Evolutionary conservation across 2,113 vertebrate species (phyloP).

Genomic region (Ictalurus furcatus): DNA sequence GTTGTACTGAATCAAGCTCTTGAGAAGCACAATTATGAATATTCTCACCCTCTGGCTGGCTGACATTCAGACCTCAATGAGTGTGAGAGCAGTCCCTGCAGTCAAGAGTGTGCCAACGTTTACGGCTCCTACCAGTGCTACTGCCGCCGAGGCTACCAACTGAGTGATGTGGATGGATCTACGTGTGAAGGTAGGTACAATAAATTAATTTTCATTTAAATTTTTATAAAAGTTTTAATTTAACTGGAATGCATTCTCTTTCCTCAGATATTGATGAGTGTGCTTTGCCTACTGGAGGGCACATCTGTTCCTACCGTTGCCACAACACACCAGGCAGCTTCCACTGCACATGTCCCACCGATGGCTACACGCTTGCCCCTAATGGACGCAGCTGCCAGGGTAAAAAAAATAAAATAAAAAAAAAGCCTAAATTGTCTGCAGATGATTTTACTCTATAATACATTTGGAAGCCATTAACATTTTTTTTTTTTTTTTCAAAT

Average conservation of each 20-base stretch:
- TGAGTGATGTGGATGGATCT: constrained; percentile 91
- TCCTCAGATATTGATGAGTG: constrained; percentile 93
- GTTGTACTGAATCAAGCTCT: neutral
- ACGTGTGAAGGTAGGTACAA: constrained; percentile 87
- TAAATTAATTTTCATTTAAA: too few relatives aligned
- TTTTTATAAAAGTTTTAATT: neutral
- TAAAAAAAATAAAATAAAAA: constrained; percentile 64
- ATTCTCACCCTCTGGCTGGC: neutral
- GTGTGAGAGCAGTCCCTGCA: constrained; percentile 87
- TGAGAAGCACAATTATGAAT: neutral
- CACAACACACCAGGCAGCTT: constrained; percentile 91
- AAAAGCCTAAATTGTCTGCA: neutral
- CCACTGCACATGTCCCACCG: constrained; percentile 86
- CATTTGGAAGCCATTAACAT: neutral
- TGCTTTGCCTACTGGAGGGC: constrained; percentile 91
- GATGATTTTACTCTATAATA: neutral
- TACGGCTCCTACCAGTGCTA: constrained; percentile 98
- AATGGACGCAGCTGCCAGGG: constrained; percentile 97
- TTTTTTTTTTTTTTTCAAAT: neutral
- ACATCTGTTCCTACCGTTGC: constrained; percentile 91
- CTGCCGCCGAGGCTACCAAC: constrained; percentile 94
- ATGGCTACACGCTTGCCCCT: constrained; percentile 83
- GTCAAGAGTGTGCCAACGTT: constrained; percentile 94
- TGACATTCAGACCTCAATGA: constrained; percentile 81
- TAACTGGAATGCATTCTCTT: constrained; percentile 4